A percentile compares a stretch with the other conserved stretches of the same genome.
Conservation (phyloP, 2,888 invertebrate species). For the Perizoma flavofasciatum region DNA sequence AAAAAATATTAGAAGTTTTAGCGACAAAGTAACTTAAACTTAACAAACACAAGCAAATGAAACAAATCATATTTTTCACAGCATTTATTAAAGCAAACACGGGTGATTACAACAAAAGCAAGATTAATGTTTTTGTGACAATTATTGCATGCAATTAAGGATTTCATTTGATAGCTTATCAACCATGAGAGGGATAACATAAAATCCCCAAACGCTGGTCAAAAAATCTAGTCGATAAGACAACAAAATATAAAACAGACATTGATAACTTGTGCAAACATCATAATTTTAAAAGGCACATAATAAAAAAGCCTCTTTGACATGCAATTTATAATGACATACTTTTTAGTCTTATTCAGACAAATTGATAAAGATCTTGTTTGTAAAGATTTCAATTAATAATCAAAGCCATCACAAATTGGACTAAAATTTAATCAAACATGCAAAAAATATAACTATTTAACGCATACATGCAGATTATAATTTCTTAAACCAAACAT, state of each 20-base stretch:
- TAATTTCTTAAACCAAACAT: constrained; percentile 3
- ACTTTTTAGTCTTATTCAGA: no score
- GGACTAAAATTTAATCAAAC: neutral
- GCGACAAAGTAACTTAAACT: constrained; percentile 12
- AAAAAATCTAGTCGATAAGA: no score
- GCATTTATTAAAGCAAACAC: constrained; percentile 54
- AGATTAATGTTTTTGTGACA: constrained; percentile 36
- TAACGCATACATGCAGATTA: constrained; percentile 6
- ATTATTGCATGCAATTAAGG: constrained; percentile 20
- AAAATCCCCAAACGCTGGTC: neutral
- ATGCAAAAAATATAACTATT: neutral
- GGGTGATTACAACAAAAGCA: constrained; percentile 47
- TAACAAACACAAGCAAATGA: constrained; percentile 16
- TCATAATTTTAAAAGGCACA: no score
- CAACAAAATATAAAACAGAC: no score
- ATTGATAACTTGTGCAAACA: no score
- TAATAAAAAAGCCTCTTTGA: no score
- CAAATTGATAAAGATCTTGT: neutral
- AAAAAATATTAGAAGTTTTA: constrained; percentile 1
- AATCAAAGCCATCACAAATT: neutral
- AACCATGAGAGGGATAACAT: neutral
- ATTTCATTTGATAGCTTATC: constrained; percentile 3
- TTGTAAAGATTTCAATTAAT: neutral
- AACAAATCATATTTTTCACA: constrained; percentile 42
- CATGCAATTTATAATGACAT: neutral